Evolutionary conservation across 1,140 invertebrate genomes (phyloP), one percentile per base, ranked within the genome.

Genomic region (Brachionus paranguensis): DNA sequence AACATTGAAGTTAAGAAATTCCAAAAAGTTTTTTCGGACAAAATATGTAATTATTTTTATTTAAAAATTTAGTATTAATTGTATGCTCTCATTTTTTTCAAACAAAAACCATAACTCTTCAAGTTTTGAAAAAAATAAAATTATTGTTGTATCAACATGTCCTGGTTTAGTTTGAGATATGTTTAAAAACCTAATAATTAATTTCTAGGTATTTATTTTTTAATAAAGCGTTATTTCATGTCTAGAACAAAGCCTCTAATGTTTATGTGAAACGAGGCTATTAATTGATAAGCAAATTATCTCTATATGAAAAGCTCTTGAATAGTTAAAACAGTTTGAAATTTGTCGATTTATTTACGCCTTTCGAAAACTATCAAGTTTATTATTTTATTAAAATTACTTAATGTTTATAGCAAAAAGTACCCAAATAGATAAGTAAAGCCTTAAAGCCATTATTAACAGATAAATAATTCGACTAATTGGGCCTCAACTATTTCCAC

Each of bases 251-350:
- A 60, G 45, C 45, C 14, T 47, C 3, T 3, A 12, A 41, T 41
- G 20, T 33, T 37, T 20, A 14, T 37, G 68, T 72, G 12, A 8
- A 41, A 72, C n/a, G 37, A 43, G 68, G 17, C 5, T 43, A 17
- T 72, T 43, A 72, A 17, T 72, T 72, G 68, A 72, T 72, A 72
- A 72, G 41, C 33, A 72, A 72, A 72, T 72, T 72, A 72, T 72
- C 68, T 72, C 68, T 41, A 20, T 72, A 72, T 47, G 68, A 41
- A 72, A 43, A 72, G 37, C 68, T 43, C 68, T 72, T 72, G 68
- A 72, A 14, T 41, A 20, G 17, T 43, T 17, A 43, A 41, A 41
- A 72, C 68, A 72, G 68, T 72, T 72, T 72, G 68, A 72, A 43
- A 72, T 43, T 45, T 72, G 43, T 72, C 68, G 68, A 43, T 43